Evolutionary conservation across 1,140 invertebrate species (phyloP).

Genomic region (Anastrepha ludens): DNA sequence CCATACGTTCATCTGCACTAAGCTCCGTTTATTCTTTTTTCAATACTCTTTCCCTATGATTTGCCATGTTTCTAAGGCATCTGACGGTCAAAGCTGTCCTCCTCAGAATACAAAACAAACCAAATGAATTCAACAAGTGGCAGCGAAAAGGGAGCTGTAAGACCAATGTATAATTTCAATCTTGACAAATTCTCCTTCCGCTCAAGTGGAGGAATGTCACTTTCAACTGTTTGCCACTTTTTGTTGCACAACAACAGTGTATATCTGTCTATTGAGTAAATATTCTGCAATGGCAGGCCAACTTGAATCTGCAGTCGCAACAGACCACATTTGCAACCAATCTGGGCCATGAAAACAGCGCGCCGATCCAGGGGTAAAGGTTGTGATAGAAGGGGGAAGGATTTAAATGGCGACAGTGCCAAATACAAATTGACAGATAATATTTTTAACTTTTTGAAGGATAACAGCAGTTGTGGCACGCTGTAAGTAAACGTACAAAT

Average conservation of each 20-base stretch:
- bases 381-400: not conserved
- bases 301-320: not conserved
- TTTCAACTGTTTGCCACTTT: conserved; percentile 33
- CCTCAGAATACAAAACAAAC: not conserved
- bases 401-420: conserved; percentile 58
- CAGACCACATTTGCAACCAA: not conserved
- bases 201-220: conserved; percentile 23
- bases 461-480: conserved; percentile 30
- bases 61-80: not conserved
- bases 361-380: not conserved
- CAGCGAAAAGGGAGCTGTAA: conserved; percentile 19
- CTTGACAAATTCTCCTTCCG: conserved; percentile 23
- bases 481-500: not conserved
- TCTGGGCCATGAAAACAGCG: conserved; percentile 1
- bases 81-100: conserved; percentile 40
- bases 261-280: conserved; percentile 28
- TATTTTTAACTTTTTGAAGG: conserved; percentile 69
- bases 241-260: conserved; percentile 22
- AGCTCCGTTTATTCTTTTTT: not conserved
- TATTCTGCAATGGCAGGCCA: not conserved
- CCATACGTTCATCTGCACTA: not conserved
- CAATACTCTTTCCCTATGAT: not conserved
- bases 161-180: not conserved
- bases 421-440: conserved; percentile 73
- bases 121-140: conserved; percentile 19